A percentile compares a stretch with the other conserved stretches of the same genome.
These are phyloP conservation scores for Dynastes hyllus DNA, from an alignment of 2,888 invertebrate genomes.

Conservation along the genomic window DNA sequence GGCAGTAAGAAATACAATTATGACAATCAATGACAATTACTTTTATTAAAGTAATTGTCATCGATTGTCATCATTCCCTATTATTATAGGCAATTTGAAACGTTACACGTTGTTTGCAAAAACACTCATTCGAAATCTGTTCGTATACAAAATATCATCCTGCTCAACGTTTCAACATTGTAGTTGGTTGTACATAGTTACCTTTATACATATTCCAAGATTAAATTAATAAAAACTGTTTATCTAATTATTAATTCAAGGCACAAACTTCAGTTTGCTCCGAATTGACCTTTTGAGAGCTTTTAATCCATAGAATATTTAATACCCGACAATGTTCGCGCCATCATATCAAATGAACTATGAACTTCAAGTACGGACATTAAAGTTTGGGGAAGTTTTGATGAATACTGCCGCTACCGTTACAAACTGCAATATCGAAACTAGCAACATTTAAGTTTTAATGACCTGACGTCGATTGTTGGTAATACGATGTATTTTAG, in stretches of 20 bases:
- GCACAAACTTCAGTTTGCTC: neutral
- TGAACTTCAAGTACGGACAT: slow-evolving; percentile 21
- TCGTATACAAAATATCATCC: too few species aligned
- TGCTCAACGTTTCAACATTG: too few species aligned
- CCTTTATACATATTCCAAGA: neutral
- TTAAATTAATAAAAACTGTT: neutral
- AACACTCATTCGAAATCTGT: too few species aligned
- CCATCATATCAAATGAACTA: slow-evolving; percentile 34
- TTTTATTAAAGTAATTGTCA: too few species aligned
- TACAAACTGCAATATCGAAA: slow-evolving; percentile 35
- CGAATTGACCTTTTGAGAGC: slow-evolving; percentile 14
- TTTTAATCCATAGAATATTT: neutral
- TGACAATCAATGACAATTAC: too few species aligned
- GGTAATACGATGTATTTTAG: neutral
- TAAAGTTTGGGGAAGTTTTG: slow-evolving; percentile 35
- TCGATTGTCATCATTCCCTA: too few species aligned
- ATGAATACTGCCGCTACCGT: slow-evolving; percentile 26
- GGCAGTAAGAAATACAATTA: too few species aligned
- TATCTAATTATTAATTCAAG: slow-evolving; percentile 23
- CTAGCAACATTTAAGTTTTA: slow-evolving; percentile 31
- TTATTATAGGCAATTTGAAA: too few species aligned
- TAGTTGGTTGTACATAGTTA: neutral
- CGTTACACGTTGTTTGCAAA: too few species aligned
- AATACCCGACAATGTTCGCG: slow-evolving; percentile 23
- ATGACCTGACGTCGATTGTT: slow-evolving; percentile 23